phyloP scores from a whole-genome alignment of 2,797 vertebrate species.

The Helostoma temminkii region DNA sequence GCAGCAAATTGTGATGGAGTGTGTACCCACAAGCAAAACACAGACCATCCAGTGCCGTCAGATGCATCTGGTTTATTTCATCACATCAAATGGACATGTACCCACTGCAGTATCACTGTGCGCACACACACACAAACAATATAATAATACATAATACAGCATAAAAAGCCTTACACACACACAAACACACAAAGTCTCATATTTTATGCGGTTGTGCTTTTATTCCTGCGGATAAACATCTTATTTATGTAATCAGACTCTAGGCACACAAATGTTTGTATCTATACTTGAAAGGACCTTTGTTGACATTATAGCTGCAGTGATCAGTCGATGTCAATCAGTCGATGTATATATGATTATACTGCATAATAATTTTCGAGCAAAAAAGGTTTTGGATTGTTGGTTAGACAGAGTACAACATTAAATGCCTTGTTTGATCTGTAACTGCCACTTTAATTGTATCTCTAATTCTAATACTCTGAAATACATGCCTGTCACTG shows the following conservation, averaged over 20 bases:
- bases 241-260: background rate
- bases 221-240: no score
- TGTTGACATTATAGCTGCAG: background rate
- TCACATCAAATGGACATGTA: background rate
- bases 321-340: no score
- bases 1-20: conserved; percentile 37
- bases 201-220: background rate
- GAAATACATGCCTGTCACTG: no score
- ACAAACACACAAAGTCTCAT: background rate
- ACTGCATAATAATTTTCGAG: no score
- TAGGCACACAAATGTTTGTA: no score
- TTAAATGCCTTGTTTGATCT: no score
- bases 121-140: background rate
- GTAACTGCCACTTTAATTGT: no score
- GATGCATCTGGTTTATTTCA: conserved; percentile 52
- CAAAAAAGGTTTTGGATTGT: no score
- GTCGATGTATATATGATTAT: background rate
- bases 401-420: no score
- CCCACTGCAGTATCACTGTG: no score
- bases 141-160: background rate
- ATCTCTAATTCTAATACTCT: no score
- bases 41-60: conserved; percentile 12
- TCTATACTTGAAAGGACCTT: background rate
- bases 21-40: conserved; percentile 24
- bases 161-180: no score